Percentiles rank a stretch among this genome's conserved stretches.
These are phyloP conservation scores for Perizoma affinitatum DNA, from an alignment of 2,888 invertebrate species.

Conservation along the genomic window DNA sequence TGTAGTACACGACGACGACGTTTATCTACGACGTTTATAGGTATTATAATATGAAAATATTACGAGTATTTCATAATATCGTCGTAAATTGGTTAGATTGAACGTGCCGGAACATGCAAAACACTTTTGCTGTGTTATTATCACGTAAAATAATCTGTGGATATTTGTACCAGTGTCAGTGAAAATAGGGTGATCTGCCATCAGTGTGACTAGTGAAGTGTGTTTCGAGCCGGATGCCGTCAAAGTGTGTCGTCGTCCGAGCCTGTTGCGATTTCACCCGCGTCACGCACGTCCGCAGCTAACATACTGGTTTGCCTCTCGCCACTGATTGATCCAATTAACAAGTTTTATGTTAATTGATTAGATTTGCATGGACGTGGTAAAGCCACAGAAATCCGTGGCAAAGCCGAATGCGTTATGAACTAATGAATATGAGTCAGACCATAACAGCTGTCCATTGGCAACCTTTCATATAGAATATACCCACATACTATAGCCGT, in stretches of 20 bases:
- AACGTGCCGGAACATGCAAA: constrained; percentile 32
- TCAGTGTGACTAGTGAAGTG: constrained; percentile 41
- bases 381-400: constrained; percentile 5
- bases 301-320: constrained; percentile 59
- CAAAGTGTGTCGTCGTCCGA: constrained; percentile 69
- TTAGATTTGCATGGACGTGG: constrained; percentile 59
- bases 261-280: constrained; percentile 71
- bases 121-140: constrained; percentile 9
- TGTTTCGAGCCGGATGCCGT: constrained; percentile 62
- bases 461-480: no score
- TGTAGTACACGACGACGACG: no score
- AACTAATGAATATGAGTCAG: no score
- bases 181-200: constrained; percentile 43
- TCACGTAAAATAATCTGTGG: constrained; percentile 18
- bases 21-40: constrained; percentile 44
- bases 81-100: constrained; percentile 51
- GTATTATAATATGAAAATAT: constrained; percentile 58
- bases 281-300: constrained; percentile 74
- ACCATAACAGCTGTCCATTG: no score
- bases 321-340: constrained; percentile 63
- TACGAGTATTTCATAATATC: constrained; percentile 48
- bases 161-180: constrained; percentile 35
- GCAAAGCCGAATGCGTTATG: no score
- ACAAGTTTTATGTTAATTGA: no score
- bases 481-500: no score